Evolutionary conservation across 2,113 vertebrate species (phyloP).

Genomic region (Scomber scombrus): DNA sequence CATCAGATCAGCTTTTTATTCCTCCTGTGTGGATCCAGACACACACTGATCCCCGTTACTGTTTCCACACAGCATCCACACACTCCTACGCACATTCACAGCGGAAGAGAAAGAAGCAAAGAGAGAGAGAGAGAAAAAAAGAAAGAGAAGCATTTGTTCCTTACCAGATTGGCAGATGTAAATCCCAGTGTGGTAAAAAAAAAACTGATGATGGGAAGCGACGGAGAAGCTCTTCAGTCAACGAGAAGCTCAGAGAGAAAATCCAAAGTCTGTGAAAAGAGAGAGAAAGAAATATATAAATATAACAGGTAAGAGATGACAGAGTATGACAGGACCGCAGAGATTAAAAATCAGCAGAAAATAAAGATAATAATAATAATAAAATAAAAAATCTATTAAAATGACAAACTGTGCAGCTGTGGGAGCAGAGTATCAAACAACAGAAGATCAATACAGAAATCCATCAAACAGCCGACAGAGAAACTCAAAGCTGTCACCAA

Average conservation of each 20-base stretch:
- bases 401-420: not conserved
- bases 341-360: not conserved
- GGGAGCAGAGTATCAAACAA: not conserved
- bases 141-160: not conserved
- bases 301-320: slow-evolving; percentile 4
- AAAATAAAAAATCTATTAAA: not conserved
- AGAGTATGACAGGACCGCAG: not conserved
- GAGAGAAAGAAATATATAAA: not conserved
- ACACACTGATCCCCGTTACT: not conserved
- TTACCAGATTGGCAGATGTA: slow-evolving; percentile 51
- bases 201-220: slow-evolving; percentile 31
- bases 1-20: not conserved
- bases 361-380: too few species aligned
- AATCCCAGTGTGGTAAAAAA: slow-evolving; percentile 34
- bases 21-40: too few species aligned
- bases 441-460: not conserved
- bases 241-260: not conserved
- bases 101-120: not conserved
- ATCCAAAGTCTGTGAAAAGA: too few species aligned
- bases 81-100: slow-evolving; percentile 7
- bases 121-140: not conserved
- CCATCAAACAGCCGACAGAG: not conserved
- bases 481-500: not conserved
- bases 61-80: not conserved
- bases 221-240: slow-evolving; percentile 13